These are phyloP conservation scores for Drusus annulatus DNA, from an alignment of 1,140 invertebrate species.

Conservation along the genomic window DNA sequence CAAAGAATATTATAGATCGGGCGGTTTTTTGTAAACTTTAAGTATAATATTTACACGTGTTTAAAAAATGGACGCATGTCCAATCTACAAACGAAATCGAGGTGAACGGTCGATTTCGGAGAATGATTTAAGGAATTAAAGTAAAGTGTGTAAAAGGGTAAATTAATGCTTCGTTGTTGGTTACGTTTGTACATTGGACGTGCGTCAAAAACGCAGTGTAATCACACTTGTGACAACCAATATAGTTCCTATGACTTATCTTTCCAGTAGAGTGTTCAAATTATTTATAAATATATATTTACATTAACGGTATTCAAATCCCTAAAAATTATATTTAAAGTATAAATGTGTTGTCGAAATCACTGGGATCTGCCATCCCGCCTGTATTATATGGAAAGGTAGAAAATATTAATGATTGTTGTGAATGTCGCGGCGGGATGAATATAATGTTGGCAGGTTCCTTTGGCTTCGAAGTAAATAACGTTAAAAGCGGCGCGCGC, in stretches of 20 bases:
- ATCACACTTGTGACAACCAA: conserved; percentile 58
- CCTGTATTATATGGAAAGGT: conserved; percentile 18
- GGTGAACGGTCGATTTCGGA: too few species aligned
- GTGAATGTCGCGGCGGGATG: conserved; percentile 2
- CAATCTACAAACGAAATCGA: background rate
- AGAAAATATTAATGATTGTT: conserved; percentile 39
- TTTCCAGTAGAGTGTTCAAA: conserved; percentile 59
- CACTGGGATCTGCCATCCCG: background rate
- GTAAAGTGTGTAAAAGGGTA: too few species aligned
- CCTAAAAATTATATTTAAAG: conserved; percentile 28
- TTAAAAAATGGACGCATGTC: background rate
- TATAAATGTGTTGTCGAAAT: conserved; percentile 29
- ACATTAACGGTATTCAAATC: conserved; percentile 40
- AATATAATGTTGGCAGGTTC: conserved; percentile 10
- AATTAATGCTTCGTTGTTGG: too few species aligned
- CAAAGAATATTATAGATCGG: conserved; percentile 56
- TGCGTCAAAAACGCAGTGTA: background rate
- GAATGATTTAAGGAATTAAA: too few species aligned
- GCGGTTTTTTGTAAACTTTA: conserved; percentile 53
- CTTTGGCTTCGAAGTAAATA: background rate
- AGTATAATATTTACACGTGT: conserved; percentile 34
- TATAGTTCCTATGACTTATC: conserved; percentile 59
- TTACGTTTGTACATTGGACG: background rate
- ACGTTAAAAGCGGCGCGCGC: background rate
- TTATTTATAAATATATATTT: conserved; percentile 59